phyloP scores from a whole-genome alignment of 2,797 vertebrate species.

The Emydoidea blandingii region DNA sequence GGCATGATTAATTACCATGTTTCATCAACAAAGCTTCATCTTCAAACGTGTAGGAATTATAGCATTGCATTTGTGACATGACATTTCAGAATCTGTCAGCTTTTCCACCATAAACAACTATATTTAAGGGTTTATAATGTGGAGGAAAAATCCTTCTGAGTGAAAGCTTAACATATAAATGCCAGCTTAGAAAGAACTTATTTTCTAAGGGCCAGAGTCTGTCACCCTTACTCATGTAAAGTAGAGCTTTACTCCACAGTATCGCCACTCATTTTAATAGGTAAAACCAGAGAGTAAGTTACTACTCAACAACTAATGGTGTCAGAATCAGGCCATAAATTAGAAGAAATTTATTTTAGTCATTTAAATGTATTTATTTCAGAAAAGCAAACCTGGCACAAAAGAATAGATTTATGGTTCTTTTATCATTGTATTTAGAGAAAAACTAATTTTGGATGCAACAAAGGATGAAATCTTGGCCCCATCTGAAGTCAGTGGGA shows the following conservation, averaged over 20 bases:
- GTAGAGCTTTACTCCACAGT: neutral
- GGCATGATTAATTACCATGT: neutral
- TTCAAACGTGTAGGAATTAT: slow-evolving; percentile 40
- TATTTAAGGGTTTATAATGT: slow-evolving; percentile 63
- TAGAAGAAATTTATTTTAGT: neutral
- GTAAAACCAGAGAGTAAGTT: neutral
- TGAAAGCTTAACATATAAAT: slow-evolving; percentile 12
- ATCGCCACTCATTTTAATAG: neutral
- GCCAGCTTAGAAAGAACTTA: slow-evolving; percentile 27
- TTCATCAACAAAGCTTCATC: slow-evolving; percentile 30
- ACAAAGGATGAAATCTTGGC: neutral
- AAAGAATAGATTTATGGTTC: fast-evolving
- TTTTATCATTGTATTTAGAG: neutral
- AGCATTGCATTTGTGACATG: neutral
- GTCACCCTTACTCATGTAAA: neutral
- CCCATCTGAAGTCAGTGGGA: neutral
- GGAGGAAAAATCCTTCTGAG: slow-evolving; percentile 52
- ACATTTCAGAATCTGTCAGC: slow-evolving; percentile 5
- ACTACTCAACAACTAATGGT: neutral
- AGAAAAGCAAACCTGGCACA: neutral
- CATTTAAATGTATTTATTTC: neutral
- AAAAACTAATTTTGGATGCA: neutral
- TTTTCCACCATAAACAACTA: slow-evolving; percentile 56
- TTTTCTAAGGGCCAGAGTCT: neutral
- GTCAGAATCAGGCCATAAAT: neutral